Base-by-base conservation (phyloP, 2,888 invertebrate genomes). In the Metellina segmentata region DNA sequence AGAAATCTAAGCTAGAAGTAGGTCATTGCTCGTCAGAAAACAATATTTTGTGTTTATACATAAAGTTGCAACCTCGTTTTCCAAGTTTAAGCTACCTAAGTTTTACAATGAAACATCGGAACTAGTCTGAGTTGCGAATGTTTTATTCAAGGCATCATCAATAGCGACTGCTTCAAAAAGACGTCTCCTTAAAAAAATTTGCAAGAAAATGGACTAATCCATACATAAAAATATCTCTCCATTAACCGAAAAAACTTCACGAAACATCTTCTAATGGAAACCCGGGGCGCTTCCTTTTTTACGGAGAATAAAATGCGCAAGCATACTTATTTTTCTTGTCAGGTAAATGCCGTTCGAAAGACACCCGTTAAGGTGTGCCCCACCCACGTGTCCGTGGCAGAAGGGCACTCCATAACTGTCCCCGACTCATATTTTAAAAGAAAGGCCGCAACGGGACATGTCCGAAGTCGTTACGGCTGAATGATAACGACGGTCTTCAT, bases 401-500 rank as follows among this genome's bases (percentile, higher is more conserved):
- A 85, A 52, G 74, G 61, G 8, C 75, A 48, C 53, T 16, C 85
- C 53, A 75, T 34, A 75, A 85, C 75, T 85, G 52, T 53, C 70
- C 19, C 6, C 11, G n/a, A n/a, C n/a, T n/a, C 74, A 74, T 53
- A 53, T 61, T 61, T 81, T 81, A 53, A 20, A 13, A 52, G 51
- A 82, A 70, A 49, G 8, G 85, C 74, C 34, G 16, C n/a, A 34
- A 34, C 34, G 34, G 34, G 34, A 34, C 4, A 8, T 53, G 82
- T n/a, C 49, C 51, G 71, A 9, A 52, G 85, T 61, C 74, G 49
- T 85, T 74, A 48, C 20, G 52, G 13, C 49, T 9, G 74, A 85
- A 74, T 61, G 74, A 85, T 74, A 75, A 74, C 75, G 75, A 71
- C 82, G n/a, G 77, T 51, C 77, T 77, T 77, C 77, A 51, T 52